Base-by-base conservation (phyloP, 2,888 invertebrate genomes). In the Hetaerina titia region DNA sequence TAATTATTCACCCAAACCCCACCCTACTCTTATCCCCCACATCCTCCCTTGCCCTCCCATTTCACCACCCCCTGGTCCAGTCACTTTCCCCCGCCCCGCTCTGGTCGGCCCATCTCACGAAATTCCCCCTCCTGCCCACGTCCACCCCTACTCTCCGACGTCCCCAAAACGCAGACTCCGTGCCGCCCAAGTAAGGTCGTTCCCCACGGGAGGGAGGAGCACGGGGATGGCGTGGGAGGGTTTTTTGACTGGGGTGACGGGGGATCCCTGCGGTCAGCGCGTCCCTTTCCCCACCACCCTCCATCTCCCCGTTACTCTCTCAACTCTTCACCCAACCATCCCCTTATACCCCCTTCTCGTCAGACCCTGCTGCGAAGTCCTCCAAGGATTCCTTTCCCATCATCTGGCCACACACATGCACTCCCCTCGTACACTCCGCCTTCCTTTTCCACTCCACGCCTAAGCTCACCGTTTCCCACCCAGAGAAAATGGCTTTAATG, bases 1-100 rank as follows among this genome's bases (percentile, higher is more conserved):
- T 90, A 90, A 90, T 90, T 90, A 90, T 90, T 90, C 90, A 69
- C 0, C 63, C 45, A 19, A 31, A 25, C 81, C 31, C 81, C 81
- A 60, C 17, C 17, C 60, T 60, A 0, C 60, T 60, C 60, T 60
- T 15, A 31, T 11, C 31, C 81, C 81, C 81, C 81, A 81, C 81
- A 2, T 31, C 15, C 81, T 19, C 25, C 11, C 25, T 15, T 13
- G 19, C 9, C n/a, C 81, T 81, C 81, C 69, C 22, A 69, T 69
- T 69, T 69, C 22, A 45, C 88, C 45, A 45, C 45, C 56, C 89
- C 58, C 87, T 88, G 57, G 13, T 22, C 13, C 57, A n/a, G 57
- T 22, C 45, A 19, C 88, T 19, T 19, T 57, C 31, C 13, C 88
- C 19, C 88, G 19, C 15, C 45, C 56, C 22, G 5, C 22, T 31